Evolutionary conservation across 30 jellyfish, hydroid and myxozoan genomes (phyloP).

Genomic region (Aurelia sp.): DNA sequence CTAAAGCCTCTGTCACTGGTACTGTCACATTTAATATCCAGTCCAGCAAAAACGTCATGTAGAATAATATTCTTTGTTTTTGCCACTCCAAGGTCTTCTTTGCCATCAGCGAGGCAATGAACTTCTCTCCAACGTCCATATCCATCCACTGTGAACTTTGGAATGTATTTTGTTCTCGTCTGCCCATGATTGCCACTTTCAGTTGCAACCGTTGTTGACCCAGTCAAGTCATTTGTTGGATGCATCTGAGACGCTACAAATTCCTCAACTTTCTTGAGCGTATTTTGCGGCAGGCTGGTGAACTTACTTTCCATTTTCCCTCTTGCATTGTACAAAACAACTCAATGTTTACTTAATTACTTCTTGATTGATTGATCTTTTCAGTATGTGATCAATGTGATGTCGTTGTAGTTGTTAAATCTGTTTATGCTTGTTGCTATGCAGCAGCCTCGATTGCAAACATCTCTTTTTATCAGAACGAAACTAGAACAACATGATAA

Average conservation of each 20-base stretch:
- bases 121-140: slow-evolving; percentile 69
- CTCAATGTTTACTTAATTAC: too few relatives aligned
- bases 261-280: slow-evolving; percentile 20
- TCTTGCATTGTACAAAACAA: too few relatives aligned
- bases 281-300: slow-evolving; percentile 9
- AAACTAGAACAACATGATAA: too few relatives aligned
- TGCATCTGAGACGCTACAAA: slow-evolving; percentile 18
- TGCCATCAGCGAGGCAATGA: background rate
- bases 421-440: too few relatives aligned
- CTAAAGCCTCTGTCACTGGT: background rate
- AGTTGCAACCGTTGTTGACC: background rate
- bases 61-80: background rate
- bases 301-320: too few relatives aligned
- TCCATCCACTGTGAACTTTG: slow-evolving; percentile 71
- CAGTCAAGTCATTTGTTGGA: background rate
- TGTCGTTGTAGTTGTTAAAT: too few relatives aligned
- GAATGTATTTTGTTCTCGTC: slow-evolving; percentile 1
- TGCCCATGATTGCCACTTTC: background rate
- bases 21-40: background rate
- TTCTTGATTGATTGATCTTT: too few relatives aligned
- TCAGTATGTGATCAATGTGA: too few relatives aligned
- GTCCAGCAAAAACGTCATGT: background rate
- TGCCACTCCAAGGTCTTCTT: background rate
- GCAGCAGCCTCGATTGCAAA: too few relatives aligned
- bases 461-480: too few relatives aligned